Conservation (phyloP, 2,797 vertebrate genomes). For the Harpagifer antarcticus region DNA sequence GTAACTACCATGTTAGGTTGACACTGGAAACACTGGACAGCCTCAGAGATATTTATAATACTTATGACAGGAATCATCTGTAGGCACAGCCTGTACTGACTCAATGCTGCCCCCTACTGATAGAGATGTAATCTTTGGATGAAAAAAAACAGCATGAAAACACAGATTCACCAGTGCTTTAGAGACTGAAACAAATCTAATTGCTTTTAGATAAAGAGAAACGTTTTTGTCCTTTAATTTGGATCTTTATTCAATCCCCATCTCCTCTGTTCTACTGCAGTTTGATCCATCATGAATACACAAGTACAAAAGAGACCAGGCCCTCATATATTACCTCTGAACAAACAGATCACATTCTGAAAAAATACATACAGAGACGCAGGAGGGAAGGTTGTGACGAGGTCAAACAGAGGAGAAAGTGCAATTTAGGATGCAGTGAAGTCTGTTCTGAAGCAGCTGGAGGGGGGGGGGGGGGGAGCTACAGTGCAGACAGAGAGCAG, state of each 20-base stretch:
- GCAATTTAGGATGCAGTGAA: conserved; percentile 44
- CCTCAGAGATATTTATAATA: neutral
- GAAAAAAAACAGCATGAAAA: neutral
- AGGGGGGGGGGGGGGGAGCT: neutral
- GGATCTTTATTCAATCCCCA: conserved; percentile 74
- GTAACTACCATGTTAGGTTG: neutral
- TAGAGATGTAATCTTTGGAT: neutral
- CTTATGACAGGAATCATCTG: conserved; percentile 10
- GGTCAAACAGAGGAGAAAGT: conserved; percentile 44
- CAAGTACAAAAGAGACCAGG: conserved; percentile 49
- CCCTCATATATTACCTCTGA: conserved; percentile 71
- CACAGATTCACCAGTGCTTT: neutral
- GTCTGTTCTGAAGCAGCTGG: conserved; percentile 35
- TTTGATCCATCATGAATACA: conserved; percentile 57
- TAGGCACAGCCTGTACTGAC: conserved; percentile 11
- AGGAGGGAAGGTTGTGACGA: conserved; percentile 26
- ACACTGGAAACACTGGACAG: conserved; percentile 6
- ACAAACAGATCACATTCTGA: conserved; percentile 49
- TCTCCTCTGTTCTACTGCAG: conserved; percentile 61
- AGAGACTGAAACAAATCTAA: neutral
- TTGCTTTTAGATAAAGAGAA: neutral
- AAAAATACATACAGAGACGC: conserved; percentile 48
- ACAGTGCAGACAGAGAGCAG: conserved; percentile 19
- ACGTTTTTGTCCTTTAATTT: conserved; percentile 6
- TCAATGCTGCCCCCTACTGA: conserved; percentile 73